These are phyloP conservation scores for Spodoptera frugiperda DNA, from an alignment of 1,140 invertebrate species.

Conservation along the genomic window DNA sequence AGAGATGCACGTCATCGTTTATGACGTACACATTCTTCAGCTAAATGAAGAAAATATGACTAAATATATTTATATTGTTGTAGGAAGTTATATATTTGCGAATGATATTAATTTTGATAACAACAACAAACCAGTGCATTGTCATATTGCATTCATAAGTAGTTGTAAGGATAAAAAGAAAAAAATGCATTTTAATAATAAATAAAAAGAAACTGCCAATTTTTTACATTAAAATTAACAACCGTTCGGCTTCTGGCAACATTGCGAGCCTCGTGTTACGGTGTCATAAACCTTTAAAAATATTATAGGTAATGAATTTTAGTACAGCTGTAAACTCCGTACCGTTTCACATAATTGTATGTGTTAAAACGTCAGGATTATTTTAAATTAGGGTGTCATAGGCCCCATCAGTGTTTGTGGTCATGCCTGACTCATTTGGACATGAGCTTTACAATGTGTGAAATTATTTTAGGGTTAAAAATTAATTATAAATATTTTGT, in stretches of 20 bases:
- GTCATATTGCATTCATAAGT: no score
- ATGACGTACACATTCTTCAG: no score
- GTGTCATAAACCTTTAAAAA: slow-evolving; percentile 39
- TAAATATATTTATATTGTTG: no score
- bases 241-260: neutral
- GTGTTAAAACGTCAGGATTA: slow-evolving; percentile 44
- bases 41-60: no score
- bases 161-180: no score
- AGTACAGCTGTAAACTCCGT: slow-evolving; percentile 31
- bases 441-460: slow-evolving; percentile 8
- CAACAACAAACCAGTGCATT: no score
- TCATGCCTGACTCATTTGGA: slow-evolving; percentile 8
- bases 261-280: neutral
- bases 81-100: no score
- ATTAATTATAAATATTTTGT: neutral
- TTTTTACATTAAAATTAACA: neutral
- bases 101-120: no score
- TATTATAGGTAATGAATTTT: slow-evolving; percentile 36
- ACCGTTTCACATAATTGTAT: slow-evolving; percentile 29
- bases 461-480: neutral
- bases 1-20: no score
- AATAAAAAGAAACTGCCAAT: neutral
- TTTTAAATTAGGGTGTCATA: slow-evolving; percentile 27
- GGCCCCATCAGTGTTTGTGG: neutral
- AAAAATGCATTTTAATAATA: no score